Percentiles rank a stretch among this genome's conserved stretches.
phyloP scores from a whole-genome alignment of 1,140 invertebrate genomes.

The Laupala kohalensis region DNA sequence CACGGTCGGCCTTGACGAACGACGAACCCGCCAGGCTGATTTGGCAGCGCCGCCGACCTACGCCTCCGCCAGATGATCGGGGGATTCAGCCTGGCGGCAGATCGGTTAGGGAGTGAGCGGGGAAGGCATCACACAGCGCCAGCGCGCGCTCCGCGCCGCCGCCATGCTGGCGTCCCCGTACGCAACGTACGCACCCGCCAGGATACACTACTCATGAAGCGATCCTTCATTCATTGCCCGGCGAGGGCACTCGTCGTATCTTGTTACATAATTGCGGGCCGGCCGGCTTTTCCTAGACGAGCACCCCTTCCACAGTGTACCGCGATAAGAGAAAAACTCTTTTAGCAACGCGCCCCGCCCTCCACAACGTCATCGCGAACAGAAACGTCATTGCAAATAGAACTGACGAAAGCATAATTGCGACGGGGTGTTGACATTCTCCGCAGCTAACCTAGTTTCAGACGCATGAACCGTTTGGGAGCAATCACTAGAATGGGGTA shows the following conservation, averaged over 20 bases:
- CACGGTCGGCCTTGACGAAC: background rate
- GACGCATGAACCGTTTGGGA: too few species aligned
- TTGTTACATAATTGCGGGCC: too few species aligned
- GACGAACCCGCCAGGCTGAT: conserved; percentile 12
- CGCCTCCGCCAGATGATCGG: background rate
- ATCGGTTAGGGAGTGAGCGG: background rate
- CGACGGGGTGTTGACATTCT: too few species aligned
- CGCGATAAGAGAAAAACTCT: too few species aligned
- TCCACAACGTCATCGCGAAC: too few species aligned
- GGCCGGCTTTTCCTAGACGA: too few species aligned
- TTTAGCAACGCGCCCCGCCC: too few species aligned
- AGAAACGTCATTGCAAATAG: background rate
- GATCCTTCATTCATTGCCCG: conserved; percentile 7
- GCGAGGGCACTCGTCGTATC: background rate
- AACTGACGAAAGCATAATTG: too few species aligned
- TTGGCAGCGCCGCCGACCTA: conserved; percentile 25
- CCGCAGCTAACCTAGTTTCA: too few species aligned
- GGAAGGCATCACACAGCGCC: background rate
- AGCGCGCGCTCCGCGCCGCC: conserved; percentile 11
- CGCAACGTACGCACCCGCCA: background rate
- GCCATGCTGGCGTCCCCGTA: background rate
- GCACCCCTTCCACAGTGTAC: too few species aligned
- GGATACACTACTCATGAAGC: too few species aligned
- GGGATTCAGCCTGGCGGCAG: background rate
- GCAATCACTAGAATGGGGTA: too few species aligned